phyloP scores from a whole-genome alignment of 2,797 vertebrate species.

The Scolopax rusticola region DNA sequence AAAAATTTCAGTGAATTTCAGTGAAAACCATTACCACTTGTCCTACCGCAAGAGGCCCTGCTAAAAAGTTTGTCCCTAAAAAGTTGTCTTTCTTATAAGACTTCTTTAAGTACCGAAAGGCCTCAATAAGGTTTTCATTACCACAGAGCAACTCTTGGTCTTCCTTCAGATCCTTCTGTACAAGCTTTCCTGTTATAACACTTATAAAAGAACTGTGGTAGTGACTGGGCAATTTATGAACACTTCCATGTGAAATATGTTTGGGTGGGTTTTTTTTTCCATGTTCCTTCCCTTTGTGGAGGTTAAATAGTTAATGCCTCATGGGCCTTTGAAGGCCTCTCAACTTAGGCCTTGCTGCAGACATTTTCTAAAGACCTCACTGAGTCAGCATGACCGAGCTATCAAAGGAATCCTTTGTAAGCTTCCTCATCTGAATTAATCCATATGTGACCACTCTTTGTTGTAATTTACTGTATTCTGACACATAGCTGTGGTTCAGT shows the following conservation, averaged over 20 bases:
- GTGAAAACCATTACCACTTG: not conserved
- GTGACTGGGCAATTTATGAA: not conserved
- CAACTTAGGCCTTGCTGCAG: not conserved
- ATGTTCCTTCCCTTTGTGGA: not conserved
- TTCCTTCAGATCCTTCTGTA: not conserved
- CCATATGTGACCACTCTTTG: fast-evolving
- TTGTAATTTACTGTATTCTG: not conserved
- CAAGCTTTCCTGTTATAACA: not conserved
- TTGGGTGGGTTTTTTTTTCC: too few relatives aligned
- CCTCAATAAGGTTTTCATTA: not conserved
- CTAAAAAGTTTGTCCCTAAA: not conserved
- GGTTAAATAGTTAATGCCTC: not conserved
- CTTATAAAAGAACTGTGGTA: not conserved
- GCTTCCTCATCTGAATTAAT: not conserved
- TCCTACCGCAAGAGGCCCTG: not conserved
- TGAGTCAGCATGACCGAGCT: not conserved
- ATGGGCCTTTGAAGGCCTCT: not conserved
- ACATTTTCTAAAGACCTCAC: not conserved
- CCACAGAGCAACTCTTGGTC: not conserved
- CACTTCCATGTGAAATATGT: not conserved
- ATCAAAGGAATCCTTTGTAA: not conserved
- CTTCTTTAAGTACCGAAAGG: not conserved
- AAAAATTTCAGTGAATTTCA: too few relatives aligned
- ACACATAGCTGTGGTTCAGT: not conserved
- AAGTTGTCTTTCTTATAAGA: not conserved